Evolutionary conservation across 2,888 invertebrate species (phyloP), one percentile per base, ranked within the genome.

Genomic region (Melikaiella ostensackeni): DNA sequence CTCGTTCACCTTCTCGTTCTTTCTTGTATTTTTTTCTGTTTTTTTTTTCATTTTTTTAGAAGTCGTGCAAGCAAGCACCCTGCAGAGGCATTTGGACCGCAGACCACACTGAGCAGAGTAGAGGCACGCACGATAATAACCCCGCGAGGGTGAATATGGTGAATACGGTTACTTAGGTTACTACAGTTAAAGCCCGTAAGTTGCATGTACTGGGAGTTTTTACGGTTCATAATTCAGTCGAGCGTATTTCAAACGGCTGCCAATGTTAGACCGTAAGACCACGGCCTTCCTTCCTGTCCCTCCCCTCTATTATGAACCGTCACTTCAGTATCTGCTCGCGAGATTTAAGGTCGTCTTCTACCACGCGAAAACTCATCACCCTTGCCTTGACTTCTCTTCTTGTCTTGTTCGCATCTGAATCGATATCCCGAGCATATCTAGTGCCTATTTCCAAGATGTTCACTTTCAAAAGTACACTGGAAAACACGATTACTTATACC

Each of bases 161-260:
- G 89, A 89, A 88, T 88, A 89, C 86, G 89, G 88, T 90, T 88
- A 87, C 86, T 83, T 78, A 76, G 83, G 83, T 82, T 85, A 86
- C 85, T 83, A 84, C 82, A 86, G 85, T 86, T 86, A 86, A 86
- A 86, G 85, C 84, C 83, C 83, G 83, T 83, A 85, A 83, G 85
- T 85, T 86, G 85, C 84, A 82, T 83, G 76, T 82, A 82, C 82
- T 80, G 80, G 79, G 86, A 89, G 88, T 88, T 90, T 90, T 90
- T 90, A 90, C 90, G 90, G 89, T 90, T 90, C 90, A 90, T 90
- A 90, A 90, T 90, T 90, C 90, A 90, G 89, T 83, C 88, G 89
- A 89, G 90, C 89, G 87, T 90, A 90, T 90, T 90, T 90, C 90
- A 89, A 90, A 89, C 88, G 88, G 86, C 90, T 90, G 90, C 90